These are phyloP conservation scores for Lutjanus erythropterus DNA, from an alignment of 2,113 vertebrate genomes.

Conservation along the genomic window DNA sequence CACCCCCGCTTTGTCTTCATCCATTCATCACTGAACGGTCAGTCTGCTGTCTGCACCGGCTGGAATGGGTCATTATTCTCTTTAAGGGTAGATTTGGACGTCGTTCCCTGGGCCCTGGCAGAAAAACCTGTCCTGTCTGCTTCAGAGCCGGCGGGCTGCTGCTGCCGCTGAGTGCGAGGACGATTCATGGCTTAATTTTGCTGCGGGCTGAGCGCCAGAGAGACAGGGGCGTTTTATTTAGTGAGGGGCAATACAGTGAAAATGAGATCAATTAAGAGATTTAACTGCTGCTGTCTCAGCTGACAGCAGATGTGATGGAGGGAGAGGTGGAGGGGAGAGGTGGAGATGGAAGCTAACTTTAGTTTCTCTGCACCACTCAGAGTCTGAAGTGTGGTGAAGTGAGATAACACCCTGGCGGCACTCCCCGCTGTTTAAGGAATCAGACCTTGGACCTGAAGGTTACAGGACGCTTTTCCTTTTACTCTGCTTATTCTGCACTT, in stretches of 20 bases:
- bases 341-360: not conserved
- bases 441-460: not conserved
- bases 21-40: not conserved
- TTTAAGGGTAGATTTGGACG: constrained; percentile 42
- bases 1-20: not conserved
- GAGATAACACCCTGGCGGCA: constrained; percentile 31
- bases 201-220: constrained; percentile 18
- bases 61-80: not conserved
- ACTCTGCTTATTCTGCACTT: constrained; percentile 19
- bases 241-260: constrained; percentile 9
- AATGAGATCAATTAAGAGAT: constrained; percentile 49
- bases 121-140: constrained; percentile 25
- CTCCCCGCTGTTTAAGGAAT: not conserved
- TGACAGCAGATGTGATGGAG: constrained; percentile 13
- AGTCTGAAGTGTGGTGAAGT: not conserved
- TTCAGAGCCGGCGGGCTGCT: constrained; percentile 1
- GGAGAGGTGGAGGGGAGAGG: not conserved
- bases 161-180: not conserved
- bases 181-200: constrained; percentile 45
- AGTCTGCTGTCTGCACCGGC: not conserved
- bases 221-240: constrained; percentile 25
- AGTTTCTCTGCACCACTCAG: not conserved
- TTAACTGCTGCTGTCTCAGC: constrained; percentile 45
- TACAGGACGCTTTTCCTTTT: not conserved
- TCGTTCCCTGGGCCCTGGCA: not conserved